Conservation (phyloP, 2,888 invertebrate genomes). For the Epistrophella euchroma region DNA sequence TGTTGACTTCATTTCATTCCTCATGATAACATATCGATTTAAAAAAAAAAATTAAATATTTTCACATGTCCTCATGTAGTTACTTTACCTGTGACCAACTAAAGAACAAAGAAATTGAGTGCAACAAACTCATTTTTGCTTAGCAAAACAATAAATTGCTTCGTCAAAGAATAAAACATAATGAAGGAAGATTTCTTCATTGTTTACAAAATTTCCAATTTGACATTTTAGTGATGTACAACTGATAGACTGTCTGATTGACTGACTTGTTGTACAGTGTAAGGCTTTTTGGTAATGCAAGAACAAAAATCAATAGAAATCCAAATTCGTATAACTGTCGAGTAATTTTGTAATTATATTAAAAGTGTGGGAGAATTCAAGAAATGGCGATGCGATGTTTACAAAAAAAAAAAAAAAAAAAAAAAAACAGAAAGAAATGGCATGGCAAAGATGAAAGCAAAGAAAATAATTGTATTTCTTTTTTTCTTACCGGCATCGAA, state of each 20-base stretch:
- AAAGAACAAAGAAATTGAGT: constrained; percentile 3
- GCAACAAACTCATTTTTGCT: constrained; percentile 27
- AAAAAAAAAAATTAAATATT: not conserved
- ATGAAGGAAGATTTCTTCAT: constrained; percentile 14
- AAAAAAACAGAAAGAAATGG: constrained; percentile 43
- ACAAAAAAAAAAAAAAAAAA: constrained; percentile 28
- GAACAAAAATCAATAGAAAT: constrained; percentile 62
- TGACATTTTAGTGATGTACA: constrained; percentile 36
- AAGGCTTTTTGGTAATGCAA: constrained; percentile 23
- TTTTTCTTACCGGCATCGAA: constrained; percentile 21
- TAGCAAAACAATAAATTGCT: constrained; percentile 28
- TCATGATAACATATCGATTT: not conserved
- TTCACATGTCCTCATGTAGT: not conserved
- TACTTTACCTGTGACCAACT: constrained; percentile 1
- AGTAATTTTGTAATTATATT: constrained; percentile 70
- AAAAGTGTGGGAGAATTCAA: constrained; percentile 70
- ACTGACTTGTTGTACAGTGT: not conserved
- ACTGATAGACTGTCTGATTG: constrained; percentile 6
- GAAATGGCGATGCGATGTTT: constrained; percentile 40
- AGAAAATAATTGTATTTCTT: constrained; percentile 60
- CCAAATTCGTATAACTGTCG: constrained; percentile 65
- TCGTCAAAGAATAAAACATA: constrained; percentile 19
- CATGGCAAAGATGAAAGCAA: constrained; percentile 57
- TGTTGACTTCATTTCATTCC: not conserved
- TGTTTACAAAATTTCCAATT: constrained; percentile 37